These are phyloP conservation scores for Oncorhynchus mykiss DNA, from an alignment of 2,113 vertebrate genomes.

Conservation along the genomic window DNA sequence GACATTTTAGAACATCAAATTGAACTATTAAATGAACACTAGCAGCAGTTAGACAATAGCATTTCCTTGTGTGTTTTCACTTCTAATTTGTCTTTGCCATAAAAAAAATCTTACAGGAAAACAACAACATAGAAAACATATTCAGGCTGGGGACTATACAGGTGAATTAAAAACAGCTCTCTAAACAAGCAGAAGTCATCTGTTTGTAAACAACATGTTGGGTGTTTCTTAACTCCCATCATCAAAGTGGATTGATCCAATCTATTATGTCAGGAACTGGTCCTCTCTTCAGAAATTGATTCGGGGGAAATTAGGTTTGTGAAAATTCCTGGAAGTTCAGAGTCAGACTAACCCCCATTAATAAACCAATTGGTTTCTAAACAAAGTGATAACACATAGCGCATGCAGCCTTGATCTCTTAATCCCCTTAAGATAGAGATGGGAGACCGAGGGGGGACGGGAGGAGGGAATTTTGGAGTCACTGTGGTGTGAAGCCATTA, in stretches of 20 bases:
- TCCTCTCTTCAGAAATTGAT: constrained; percentile 23
- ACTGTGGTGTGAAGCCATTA: not conserved
- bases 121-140: too few species aligned
- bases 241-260: not conserved
- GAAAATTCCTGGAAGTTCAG: constrained; percentile 14
- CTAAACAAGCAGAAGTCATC: constrained; percentile 1
- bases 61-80: too few species aligned
- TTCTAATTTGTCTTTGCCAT: too few species aligned
- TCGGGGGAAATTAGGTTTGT: constrained; percentile 21
- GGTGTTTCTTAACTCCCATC: not conserved
- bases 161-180: not conserved
- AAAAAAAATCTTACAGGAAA: too few species aligned
- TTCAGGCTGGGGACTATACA: too few species aligned
- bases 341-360: constrained; percentile 1
- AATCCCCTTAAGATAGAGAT: constrained; percentile 19
- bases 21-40: too few species aligned
- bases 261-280: not conserved
- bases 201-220: not conserved
- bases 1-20: too few species aligned
- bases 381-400: constrained; percentile 6
- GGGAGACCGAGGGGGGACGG: not conserved
- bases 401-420: constrained; percentile 12
- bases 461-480: too few species aligned
- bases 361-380: constrained; percentile 30
- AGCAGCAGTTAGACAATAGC: too few species aligned